Base-by-base conservation (phyloP, 1,140 invertebrate species). In the Cotesia typhae region DNA sequence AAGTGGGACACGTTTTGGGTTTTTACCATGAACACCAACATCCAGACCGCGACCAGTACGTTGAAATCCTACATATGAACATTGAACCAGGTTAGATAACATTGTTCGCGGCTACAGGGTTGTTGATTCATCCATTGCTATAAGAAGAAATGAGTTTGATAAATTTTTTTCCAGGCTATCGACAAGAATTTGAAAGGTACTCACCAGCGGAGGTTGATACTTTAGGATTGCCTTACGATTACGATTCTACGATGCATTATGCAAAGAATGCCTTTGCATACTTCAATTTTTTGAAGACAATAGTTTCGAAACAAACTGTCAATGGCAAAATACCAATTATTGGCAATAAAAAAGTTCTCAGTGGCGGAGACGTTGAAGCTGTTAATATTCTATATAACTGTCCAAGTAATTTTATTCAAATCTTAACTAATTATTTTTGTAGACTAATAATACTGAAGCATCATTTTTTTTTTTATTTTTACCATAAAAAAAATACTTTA, bases 21-120 rank as follows among this genome's bases (percentile, higher is more conserved):
- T 98, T 98, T 85, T 98, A 96, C 96, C 98, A 99, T 83, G 97
- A 99, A 85, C 98, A 99, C 84, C 99, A 98, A 0, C 88, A 98
- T 63, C 97, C 98, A 0, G 98, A 99, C 87, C 88, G 98, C 60
- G 97, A 99, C 80, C 91, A 94, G 76, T 94, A 96, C 80, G 96
- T 98, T 53, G 93, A 96, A 79, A 98, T 98, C 73, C 93, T 97
- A 67, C 91, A 94, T 73, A 95, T 97, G 75, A 98, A 98, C 83
- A 99, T 99, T 66, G 96, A 99, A 94, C 91, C 92, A 77, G 96
- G 95, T 75, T 41, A 71, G 97, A 96, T 97, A 61, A 28, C 28
- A 28, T 28, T 98, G 99, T 88, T 97, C 99, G 81, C 99, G 99
- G 84, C 4, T 52, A 7, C 7, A n/a, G 1, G 7, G n/a, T n/a